These are phyloP conservation scores for Colius striatus DNA, from an alignment of 2,113 vertebrate species.

Conservation along the genomic window DNA sequence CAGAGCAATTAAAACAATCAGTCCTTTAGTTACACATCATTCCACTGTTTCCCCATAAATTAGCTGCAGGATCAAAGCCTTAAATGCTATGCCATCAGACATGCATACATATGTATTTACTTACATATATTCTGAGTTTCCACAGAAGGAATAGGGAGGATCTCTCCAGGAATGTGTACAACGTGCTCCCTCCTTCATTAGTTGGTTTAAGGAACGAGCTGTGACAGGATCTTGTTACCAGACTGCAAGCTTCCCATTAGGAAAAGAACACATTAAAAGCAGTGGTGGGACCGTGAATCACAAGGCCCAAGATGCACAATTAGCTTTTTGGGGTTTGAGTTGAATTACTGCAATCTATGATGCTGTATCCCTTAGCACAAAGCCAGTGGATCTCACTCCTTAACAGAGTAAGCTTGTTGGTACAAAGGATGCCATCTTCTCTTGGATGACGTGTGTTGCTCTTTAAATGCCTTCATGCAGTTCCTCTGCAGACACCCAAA, in stretches of 20 bases:
- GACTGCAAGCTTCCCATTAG: background rate
- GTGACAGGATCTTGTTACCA: too few relatives aligned
- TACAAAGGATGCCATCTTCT: background rate
- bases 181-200: background rate
- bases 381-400: background rate
- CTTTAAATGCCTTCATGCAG: background rate
- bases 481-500: background rate
- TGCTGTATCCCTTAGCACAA: background rate
- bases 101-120: background rate
- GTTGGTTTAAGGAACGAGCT: background rate
- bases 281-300: accelerated
- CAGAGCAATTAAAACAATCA: background rate
- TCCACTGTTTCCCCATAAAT: background rate
- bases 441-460: background rate
- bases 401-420: background rate
- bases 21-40: background rate
- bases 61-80: background rate
- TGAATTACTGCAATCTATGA: background rate
- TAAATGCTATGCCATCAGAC: background rate
- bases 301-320: background rate
- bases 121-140: background rate
- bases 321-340: background rate
- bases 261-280: background rate
- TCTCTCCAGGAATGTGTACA: accelerated
- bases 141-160: background rate